These are phyloP conservation scores for Achlya flavicornis DNA, from an alignment of 2,888 invertebrate species.

Conservation along the genomic window DNA sequence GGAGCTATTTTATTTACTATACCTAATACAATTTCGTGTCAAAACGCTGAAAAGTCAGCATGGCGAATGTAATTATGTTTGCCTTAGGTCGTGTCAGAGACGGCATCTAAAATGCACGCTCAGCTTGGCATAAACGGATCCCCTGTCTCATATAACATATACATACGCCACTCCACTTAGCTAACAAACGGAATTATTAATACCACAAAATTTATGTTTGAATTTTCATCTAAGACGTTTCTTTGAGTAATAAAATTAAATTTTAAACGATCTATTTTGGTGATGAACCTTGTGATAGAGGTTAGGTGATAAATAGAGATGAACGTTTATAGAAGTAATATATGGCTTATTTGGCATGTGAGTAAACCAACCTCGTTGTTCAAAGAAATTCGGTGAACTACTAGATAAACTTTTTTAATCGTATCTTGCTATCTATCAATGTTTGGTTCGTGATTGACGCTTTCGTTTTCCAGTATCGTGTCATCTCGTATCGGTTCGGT, in stretches of 20 bases:
- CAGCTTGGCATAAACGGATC: constrained; percentile 29
- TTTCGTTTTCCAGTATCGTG: too few relatives aligned
- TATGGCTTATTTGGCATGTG: constrained; percentile 27
- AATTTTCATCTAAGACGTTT: constrained; percentile 7
- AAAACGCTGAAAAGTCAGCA: constrained; percentile 46
- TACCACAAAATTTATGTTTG: constrained; percentile 26
- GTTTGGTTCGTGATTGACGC: neutral
- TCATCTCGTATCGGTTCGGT: neutral
- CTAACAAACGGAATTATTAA: constrained; percentile 26
- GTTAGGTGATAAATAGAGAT: neutral
- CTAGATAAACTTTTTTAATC: constrained; percentile 18
- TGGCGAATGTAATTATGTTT: constrained; percentile 55
- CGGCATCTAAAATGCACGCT: constrained; percentile 44
- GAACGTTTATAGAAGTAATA: neutral
- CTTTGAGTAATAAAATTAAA: neutral
- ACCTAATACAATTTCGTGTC: constrained; percentile 37
- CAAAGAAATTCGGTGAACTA: constrained; percentile 32
- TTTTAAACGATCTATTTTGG: too few relatives aligned
- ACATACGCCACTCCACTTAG: constrained; percentile 24
- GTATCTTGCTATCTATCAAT: constrained; percentile 1
- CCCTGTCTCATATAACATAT: constrained; percentile 19
- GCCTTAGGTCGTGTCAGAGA: constrained; percentile 39
- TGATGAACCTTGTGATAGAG: neutral
- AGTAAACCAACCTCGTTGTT: constrained; percentile 30
- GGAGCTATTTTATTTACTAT: neutral